Base-by-base conservation (phyloP, 2,113 vertebrate species). In the Ceyx melanurus region DNA sequence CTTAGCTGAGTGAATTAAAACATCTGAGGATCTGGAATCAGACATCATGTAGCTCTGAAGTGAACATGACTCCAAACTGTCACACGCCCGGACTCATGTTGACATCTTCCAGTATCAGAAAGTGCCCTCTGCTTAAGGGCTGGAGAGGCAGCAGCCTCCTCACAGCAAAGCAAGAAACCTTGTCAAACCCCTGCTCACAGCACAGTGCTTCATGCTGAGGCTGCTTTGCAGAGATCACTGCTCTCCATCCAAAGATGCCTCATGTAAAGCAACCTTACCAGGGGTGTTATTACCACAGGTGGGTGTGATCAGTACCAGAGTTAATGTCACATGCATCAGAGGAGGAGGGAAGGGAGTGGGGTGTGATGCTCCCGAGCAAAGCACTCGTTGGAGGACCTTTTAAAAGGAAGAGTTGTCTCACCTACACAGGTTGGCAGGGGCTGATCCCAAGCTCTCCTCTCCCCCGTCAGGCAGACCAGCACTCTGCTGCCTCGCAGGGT, bases 381-480 rank as follows among this genome's bases (percentile, higher is more conserved):
- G 26, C 1, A 18, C 33, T 10, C 6, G 13, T 3, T 5, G 15
- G 48, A 35, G 76, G 54, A 28, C 0, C 2, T 5, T 19, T 19
- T 2, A 14, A n/a, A 78, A 75, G 73, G 45, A 3, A 23, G 48
- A 40, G 61, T 3, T 29, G 50, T 71, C 99, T 97, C 97, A 99
- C 99, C 99, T 23, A 99, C 96, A 45, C 99, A 99, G 54, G 98
- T 97, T 3, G 99, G 99, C 85, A 99, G 98, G 6, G 98, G 98
- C 64, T 97, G 98, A 82, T 99, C 98, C 99, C 99, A 99, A 9
- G 99, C 98, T 93, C 99, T 98, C 68, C 99, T 98, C 82, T 99
- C 99, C 5, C 99, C 99, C 0, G 98, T 98, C 78, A 99, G 98
- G 96, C 99, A 99, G 57, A 98, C 96, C 77, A 99, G 98, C 33